Evolutionary conservation across 2,888 invertebrate species (phyloP), one percentile per base, ranked within the genome.

Genomic region (Ypsolopha scabrella): DNA sequence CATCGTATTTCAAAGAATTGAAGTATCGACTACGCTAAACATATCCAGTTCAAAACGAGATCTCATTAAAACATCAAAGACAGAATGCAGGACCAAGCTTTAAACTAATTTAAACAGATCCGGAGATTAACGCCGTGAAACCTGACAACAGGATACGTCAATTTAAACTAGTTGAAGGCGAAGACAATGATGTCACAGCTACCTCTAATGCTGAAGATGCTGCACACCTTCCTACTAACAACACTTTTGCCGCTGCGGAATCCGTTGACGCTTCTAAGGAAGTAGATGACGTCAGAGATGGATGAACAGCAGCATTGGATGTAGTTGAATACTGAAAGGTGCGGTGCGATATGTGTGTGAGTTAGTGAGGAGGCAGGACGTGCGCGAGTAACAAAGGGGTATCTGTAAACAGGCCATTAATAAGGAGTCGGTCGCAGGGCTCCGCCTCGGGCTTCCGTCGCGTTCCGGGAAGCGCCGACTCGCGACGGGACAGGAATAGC

Each of bases 401-500:
- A 70, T 72, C 78, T 78, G 77, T 82, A 85, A 85, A 81, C 82
- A 82, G 81, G 77, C 72, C 83, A 85, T 85, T 83, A 83, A 83
- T 82, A 85, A 81, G 80, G 81, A 79, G 80, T 73, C 76, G 80
- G 79, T 14, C 36, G 48, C 70, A 69, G 68, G 76, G 69, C 62
- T 72, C 70, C 72, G 71, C 63, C 66, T 73, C 76, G 76, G 75
- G 75, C 82, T 80, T 83, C 83, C 83, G 82, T 68, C 65, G 77
- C 72, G 68, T 85, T 85, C 82, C 77, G 63, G 75, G 83, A 85
- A 83, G 68, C 66, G 69, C 73, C 72, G 69, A 68, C 68, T 75
- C 64, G 72, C 70, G 76, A 80, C 79, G 75, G 74, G 81, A 78
- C 83, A 72, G 73, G 83, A 83, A 83, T 83, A 85, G 82, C 76